phyloP scores from a whole-genome alignment of 2,113 vertebrate species.

The Pleuronectes platessa region DNA sequence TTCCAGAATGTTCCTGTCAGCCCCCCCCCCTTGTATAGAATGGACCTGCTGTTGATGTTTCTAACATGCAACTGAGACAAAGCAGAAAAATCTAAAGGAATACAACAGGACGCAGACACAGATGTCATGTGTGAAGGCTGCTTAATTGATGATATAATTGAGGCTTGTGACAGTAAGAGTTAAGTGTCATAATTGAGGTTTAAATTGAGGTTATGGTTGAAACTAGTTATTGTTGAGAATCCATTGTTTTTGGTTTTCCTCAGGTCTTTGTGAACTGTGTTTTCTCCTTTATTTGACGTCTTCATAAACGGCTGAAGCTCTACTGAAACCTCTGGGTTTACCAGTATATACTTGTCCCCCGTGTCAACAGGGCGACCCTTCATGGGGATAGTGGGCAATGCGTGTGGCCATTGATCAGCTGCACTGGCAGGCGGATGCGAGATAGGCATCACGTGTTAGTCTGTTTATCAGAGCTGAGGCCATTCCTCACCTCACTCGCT shows the following conservation, averaged over 20 bases:
- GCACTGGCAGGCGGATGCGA: slow-evolving; percentile 30
- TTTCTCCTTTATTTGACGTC: no score
- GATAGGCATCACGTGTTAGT: slow-evolving; percentile 57
- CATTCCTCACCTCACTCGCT: slow-evolving; percentile 48
- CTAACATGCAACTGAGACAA: no score
- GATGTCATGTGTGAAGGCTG: no score
- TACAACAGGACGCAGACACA: no score
- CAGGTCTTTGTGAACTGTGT: no score
- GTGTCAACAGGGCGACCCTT: background rate
- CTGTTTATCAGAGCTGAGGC: slow-evolving; percentile 57
- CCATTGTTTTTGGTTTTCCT: no score
- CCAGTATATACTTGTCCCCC: background rate
- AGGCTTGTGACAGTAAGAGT: background rate
- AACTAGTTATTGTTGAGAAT: no score
- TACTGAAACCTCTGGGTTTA: background rate
- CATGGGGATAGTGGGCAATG: background rate
- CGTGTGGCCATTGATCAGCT: slow-evolving; percentile 51
- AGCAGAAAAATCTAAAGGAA: no score
- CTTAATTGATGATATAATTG: no score
- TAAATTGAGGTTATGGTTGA: background rate
- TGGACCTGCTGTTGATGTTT: no score
- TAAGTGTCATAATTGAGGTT: background rate
- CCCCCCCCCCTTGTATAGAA: no score
- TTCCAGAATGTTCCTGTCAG: no score
- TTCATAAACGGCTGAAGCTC: background rate